phyloP scores from a whole-genome alignment of 2,888 invertebrate species.

The Chloromyia formosa region DNA sequence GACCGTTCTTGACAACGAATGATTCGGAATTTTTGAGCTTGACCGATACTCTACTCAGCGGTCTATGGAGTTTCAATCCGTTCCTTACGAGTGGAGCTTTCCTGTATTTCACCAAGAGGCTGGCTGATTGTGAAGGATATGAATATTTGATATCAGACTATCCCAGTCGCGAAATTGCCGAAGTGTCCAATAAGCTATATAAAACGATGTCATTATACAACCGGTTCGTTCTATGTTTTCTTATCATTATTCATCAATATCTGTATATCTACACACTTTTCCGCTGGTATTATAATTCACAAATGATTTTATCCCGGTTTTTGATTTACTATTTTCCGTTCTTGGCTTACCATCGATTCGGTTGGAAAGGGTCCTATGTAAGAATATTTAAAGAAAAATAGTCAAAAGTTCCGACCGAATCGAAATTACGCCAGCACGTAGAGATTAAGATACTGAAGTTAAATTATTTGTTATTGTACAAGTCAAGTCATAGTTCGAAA shows the following conservation, averaged over 20 bases:
- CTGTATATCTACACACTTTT: constrained; percentile 66
- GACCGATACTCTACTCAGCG: constrained; percentile 72
- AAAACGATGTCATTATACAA: constrained; percentile 66
- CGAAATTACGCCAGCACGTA: too few species aligned
- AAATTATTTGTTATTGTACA: too few species aligned
- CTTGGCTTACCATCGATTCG: constrained; percentile 48
- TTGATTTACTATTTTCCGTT: constrained; percentile 48
- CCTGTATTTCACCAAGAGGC: constrained; percentile 67
- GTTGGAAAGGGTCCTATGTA: constrained; percentile 46
- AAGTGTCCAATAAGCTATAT: constrained; percentile 63
- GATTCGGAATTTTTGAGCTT: constrained; percentile 73
- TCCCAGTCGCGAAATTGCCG: constrained; percentile 53
- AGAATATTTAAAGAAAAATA: constrained; percentile 32
- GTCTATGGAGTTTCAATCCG: constrained; percentile 76
- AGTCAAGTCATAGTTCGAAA: too few species aligned
- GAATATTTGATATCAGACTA: constrained; percentile 63
- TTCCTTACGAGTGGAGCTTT: constrained; percentile 69
- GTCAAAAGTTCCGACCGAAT: too few species aligned
- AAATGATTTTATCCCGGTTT: constrained; percentile 59
- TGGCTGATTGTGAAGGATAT: constrained; percentile 70
- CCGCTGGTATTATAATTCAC: constrained; percentile 70
- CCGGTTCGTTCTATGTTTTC: constrained; percentile 58
- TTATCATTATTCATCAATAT: constrained; percentile 58
- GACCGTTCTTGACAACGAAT: constrained; percentile 70
- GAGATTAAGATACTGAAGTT: too few species aligned